Conservation (phyloP, 2,888 invertebrate species). For the Rhogogaster chlorosoma region DNA sequence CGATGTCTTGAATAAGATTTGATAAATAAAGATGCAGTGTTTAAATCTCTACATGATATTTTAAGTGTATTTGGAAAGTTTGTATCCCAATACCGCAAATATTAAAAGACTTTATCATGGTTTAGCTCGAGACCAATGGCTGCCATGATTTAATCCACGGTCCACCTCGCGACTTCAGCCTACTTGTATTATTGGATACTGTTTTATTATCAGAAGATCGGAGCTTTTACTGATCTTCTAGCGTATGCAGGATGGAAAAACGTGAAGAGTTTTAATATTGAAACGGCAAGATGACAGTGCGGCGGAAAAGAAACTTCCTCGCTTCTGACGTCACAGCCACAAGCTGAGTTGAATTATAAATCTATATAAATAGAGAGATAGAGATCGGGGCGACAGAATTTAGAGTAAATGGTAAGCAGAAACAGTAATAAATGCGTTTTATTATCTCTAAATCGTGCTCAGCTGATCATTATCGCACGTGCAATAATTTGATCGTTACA, state of each 20-base stretch:
- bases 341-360: neutral
- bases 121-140: neutral
- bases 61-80: neutral
- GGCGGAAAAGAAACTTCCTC: neutral
- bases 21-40: neutral
- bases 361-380: neutral
- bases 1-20: neutral
- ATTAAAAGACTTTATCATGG: neutral
- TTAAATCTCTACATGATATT: neutral
- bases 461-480: conserved; percentile 8
- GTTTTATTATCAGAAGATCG: neutral
- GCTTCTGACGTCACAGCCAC: neutral
- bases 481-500: conserved; percentile 8
- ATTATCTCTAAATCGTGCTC: conserved; percentile 14
- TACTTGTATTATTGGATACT: neutral
- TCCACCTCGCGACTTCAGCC: neutral
- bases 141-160: neutral
- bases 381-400: neutral
- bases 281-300: neutral
- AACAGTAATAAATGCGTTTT: conserved; percentile 36
- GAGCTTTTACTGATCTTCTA: neutral
- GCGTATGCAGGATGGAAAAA: neutral
- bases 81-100: neutral
- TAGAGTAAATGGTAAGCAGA: neutral
- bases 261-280: neutral